These are phyloP conservation scores for Amaurobius ferox DNA, from an alignment of 2,888 invertebrate genomes.

Conservation along the genomic window DNA sequence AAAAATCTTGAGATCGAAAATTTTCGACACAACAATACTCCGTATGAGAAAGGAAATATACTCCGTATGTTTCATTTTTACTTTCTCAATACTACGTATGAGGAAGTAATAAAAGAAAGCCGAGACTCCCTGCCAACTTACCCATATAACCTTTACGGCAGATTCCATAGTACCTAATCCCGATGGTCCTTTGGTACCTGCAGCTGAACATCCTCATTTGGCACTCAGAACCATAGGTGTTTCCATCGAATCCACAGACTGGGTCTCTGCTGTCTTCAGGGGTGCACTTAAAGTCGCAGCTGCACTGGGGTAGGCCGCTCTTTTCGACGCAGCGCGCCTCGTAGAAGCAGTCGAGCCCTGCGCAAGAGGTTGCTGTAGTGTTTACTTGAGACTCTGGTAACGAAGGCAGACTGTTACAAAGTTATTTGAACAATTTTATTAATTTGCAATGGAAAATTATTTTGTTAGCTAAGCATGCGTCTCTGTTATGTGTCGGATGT, in stretches of 20 bases:
- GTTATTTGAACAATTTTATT: too few relatives aligned
- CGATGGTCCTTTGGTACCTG: constrained; percentile 86
- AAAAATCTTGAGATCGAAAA: too few relatives aligned
- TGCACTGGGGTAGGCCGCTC: constrained; percentile 84
- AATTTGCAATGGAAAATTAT: too few relatives aligned
- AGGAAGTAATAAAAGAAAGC: too few relatives aligned
- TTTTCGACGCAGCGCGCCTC: constrained; percentile 86
- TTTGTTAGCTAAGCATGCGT: too few relatives aligned
- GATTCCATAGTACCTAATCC: constrained; percentile 81
- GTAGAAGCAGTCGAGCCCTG: constrained; percentile 87
- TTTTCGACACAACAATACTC: too few relatives aligned
- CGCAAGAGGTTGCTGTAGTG: constrained; percentile 79
- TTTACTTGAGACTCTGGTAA: constrained; percentile 58
- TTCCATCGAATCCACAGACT: constrained; percentile 92
- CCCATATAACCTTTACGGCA: constrained; percentile 74
- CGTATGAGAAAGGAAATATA: too few relatives aligned
- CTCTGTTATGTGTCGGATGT: too few relatives aligned
- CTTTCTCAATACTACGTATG: too few relatives aligned
- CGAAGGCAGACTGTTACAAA: too few relatives aligned
- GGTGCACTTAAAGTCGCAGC: constrained; percentile 84
- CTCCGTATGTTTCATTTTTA: too few relatives aligned
- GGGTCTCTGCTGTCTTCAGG: constrained; percentile 75
- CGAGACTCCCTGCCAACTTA: too few relatives aligned
- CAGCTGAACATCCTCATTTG: constrained; percentile 87
- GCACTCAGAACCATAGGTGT: constrained; percentile 89